Percentiles rank a stretch among this genome's conserved stretches.
Conservation (phyloP, 2,888 invertebrate species). For the Heliconius charithonia region DNA sequence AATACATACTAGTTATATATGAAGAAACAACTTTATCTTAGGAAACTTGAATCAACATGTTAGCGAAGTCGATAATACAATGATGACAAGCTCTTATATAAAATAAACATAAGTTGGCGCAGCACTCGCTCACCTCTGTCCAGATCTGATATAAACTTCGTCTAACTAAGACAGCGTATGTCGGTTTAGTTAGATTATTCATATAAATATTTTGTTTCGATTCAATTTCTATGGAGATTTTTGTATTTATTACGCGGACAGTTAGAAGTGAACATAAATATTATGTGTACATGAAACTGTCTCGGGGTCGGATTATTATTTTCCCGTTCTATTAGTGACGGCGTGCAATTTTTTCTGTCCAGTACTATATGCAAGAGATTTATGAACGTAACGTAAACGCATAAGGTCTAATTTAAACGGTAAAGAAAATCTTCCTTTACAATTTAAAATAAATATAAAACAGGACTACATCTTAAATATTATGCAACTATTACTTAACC, state of each 20-base stretch:
- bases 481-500: too few species aligned
- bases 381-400: too few species aligned
- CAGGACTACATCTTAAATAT: too few species aligned
- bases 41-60: conserved; percentile 26
- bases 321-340: too few species aligned
- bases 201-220: background rate
- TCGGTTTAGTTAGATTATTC: conserved; percentile 9
- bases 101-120: conserved; percentile 27
- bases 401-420: too few species aligned
- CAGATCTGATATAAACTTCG: conserved; percentile 25
- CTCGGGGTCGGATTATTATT: too few species aligned
- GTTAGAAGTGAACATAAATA: too few species aligned
- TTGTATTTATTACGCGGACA: background rate
- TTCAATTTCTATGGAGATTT: background rate
- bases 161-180: conserved; percentile 12
- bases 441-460: too few species aligned
- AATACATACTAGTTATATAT: background rate
- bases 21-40: background rate
- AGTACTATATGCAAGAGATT: too few species aligned
- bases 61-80: conserved; percentile 24
- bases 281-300: too few species aligned
- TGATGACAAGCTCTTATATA: conserved; percentile 25
- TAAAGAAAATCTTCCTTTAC: too few species aligned
- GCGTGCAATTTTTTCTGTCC: too few species aligned
- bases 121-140: conserved; percentile 26